Evolutionary conservation across 1,140 invertebrate species (phyloP).

Genomic region (Cydia amplana): DNA sequence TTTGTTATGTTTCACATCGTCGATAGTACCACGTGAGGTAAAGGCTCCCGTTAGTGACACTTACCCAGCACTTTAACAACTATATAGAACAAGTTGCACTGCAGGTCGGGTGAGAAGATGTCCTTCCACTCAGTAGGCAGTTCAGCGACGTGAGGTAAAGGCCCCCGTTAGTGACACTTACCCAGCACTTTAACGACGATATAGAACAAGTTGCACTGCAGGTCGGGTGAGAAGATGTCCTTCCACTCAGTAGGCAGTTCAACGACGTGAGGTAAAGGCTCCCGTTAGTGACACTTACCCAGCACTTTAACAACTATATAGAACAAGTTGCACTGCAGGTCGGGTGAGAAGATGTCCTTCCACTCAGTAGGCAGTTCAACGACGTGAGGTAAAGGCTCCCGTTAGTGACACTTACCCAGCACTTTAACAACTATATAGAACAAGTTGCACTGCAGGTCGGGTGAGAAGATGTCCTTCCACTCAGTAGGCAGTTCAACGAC

Average conservation of each 20-base stretch:
- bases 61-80: background rate
- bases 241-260: constrained; percentile 51
- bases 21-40: constrained; percentile 44
- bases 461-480: constrained; percentile 59
- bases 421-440: constrained; percentile 39
- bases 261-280: constrained; percentile 39
- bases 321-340: too few species aligned
- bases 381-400: too few species aligned
- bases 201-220: constrained; percentile 40
- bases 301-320: too few species aligned
- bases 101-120: too few species aligned
- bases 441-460: constrained; percentile 43
- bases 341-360: too few species aligned
- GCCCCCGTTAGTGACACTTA: constrained; percentile 34
- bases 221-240: constrained; percentile 55
- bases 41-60: too few species aligned
- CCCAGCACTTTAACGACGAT: constrained; percentile 43
- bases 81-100: too few species aligned
- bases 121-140: too few species aligned
- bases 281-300: background rate
- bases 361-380: too few species aligned
- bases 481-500: constrained; percentile 46
- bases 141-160: too few species aligned
- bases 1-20: constrained; percentile 28
- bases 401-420: constrained; percentile 41